Percentiles rank a stretch among this genome's conserved stretches.
These are phyloP conservation scores for Reinhardtius hippoglossoides DNA, from an alignment of 2,113 vertebrate species.

Conservation along the genomic window DNA sequence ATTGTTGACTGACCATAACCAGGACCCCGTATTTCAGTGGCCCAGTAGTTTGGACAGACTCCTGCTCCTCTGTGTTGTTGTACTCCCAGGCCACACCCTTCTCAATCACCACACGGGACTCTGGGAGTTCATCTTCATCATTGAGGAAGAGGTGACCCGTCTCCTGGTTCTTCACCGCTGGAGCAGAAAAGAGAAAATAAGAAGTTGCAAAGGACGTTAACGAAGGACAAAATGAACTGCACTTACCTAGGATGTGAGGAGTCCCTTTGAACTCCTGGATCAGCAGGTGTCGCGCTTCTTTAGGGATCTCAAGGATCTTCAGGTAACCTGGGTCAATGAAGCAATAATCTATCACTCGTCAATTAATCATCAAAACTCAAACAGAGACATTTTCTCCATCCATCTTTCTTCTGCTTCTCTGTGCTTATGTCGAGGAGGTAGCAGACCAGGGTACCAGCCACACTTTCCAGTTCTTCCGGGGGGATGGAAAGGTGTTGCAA, in stretches of 20 bases:
- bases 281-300: constrained; percentile 91
- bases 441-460: too few species aligned
- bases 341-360: neutral
- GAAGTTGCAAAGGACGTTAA: accelerated
- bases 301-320: constrained; percentile 97
- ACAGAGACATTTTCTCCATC: neutral
- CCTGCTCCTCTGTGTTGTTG: constrained; percentile 85
- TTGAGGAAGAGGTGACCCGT: constrained; percentile 91
- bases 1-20: constrained; percentile 86
- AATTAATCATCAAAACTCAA: neutral
- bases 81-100: constrained; percentile 95
- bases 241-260: constrained; percentile 89
- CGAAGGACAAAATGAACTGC: too few species aligned
- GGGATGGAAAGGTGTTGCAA: too few species aligned
- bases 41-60: constrained; percentile 89
- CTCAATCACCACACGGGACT: constrained; percentile 88
- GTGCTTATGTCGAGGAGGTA: too few species aligned
- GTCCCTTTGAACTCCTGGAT: constrained; percentile 90
- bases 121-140: constrained; percentile 85
- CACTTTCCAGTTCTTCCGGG: too few species aligned
- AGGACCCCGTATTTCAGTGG: constrained; percentile 88
- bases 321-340: constrained; percentile 84
- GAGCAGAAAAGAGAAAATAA: constrained; percentile 4
- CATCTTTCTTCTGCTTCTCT: neutral
- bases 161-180: constrained; percentile 93